These are phyloP conservation scores for Steinernema feltiae DNA, from an alignment of 1,140 invertebrate species.

Conservation along the genomic window DNA sequence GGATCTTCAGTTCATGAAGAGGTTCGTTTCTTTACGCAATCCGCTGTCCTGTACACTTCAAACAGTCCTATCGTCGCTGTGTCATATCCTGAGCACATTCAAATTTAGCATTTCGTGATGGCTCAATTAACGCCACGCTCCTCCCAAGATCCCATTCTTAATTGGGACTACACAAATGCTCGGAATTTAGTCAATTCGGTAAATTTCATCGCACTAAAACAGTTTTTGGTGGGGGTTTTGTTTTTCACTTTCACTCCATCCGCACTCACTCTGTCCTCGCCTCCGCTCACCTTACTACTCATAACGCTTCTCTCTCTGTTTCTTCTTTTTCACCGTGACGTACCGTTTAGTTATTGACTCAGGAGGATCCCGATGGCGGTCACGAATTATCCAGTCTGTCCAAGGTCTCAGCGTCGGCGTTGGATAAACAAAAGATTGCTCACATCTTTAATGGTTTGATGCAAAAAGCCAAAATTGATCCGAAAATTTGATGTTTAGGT, in stretches of 20 bases:
- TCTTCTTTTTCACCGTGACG: neutral
- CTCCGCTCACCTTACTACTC: conserved; percentile 11
- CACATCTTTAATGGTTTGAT: conserved; percentile 41
- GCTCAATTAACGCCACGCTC: conserved; percentile 10
- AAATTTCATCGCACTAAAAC: neutral
- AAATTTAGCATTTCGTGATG: conserved; percentile 10
- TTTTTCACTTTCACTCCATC: neutral
- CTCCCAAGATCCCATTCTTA: neutral
- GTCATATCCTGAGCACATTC: neutral
- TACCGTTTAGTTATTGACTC: conserved; percentile 16
- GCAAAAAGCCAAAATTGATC: neutral
- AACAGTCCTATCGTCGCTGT: neutral
- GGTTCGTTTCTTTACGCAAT: conserved; percentile 39
- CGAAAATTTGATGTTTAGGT: conserved; percentile 2
- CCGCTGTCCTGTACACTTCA: neutral
- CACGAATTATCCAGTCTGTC: conserved; percentile 29
- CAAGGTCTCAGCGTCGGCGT: conserved; percentile 46
- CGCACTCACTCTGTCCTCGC: neutral
- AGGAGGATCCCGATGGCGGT: conserved; percentile 18
- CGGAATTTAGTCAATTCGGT: conserved; percentile 9
- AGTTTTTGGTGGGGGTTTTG: conserved; percentile 20
- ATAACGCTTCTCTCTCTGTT: conserved; percentile 3
- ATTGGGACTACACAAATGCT: conserved; percentile 15
- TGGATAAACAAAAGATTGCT: conserved; percentile 53
- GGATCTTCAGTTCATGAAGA: conserved; percentile 54